Evolutionary conservation across 2,797 vertebrate species (phyloP), one percentile per base, ranked within the genome.

Genomic region (Alauda arvensis): DNA sequence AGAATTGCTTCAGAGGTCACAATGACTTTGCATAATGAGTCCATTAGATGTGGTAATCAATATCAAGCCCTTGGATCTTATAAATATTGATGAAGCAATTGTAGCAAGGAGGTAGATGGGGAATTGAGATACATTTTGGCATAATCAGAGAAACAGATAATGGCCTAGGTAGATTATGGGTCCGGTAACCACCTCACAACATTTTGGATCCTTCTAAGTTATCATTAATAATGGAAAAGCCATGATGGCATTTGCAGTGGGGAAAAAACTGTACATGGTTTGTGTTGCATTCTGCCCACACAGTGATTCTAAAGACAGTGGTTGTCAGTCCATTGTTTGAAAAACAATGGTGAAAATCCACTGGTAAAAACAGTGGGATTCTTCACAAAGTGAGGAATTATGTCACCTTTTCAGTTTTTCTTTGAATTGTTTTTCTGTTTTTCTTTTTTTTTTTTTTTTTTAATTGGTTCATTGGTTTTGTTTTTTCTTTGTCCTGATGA

Each of bases 11-110:
- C 79, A 93, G 93, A 96, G 96, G 96, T 96, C 95, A 93, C 3
- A 5, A 85, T 84, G 91, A 95, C 93, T 93, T 89, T 91, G 89
- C 80, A 78, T 95, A 93, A 96, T 94, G 95, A 96, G 93, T 95
- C 96, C 97, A 97, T 98, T 97, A 97, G 96, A 94, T 78, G 87
- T 7, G 4, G 91, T 94, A 95, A 96, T 98, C 97, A 93, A 97
- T 97, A 97, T 66, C 84, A 70, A 85, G 94, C 95, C 94, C 95
- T 96, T 95, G 94, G 91, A 94, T 95, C 91, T 96, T 94, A 94
- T 97, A 91, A 96, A 92, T 97, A 97, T 97, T 96, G 95, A 97
- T 96, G 96, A 97, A 95, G 87, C 92, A 95, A 95, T 96, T 93
- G 95, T 94, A 93, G 69, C 6, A 5, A 93, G 88, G 89, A 88